These are phyloP conservation scores for Sebastes alutus DNA, from an alignment of 2,797 vertebrate species.

Conservation along the genomic window DNA sequence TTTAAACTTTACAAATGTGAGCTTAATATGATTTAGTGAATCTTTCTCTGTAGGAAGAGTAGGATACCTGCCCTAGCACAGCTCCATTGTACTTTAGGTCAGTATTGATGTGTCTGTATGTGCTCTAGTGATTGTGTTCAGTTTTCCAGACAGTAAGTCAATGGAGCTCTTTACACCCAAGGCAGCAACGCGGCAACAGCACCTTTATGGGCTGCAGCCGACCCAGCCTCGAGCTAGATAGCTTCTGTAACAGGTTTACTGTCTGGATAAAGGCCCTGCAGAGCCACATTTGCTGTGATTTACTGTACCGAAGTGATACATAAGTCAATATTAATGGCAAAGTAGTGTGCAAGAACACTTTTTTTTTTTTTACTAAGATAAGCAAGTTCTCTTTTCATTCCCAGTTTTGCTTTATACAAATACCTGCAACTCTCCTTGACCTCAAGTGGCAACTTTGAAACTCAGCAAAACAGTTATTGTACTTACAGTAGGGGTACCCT, in stretches of 20 bases:
- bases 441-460: not conserved
- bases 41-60: not conserved
- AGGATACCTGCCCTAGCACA: not conserved
- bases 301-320: not conserved
- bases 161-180: not conserved
- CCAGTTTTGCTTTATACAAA: not conserved
- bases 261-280: not conserved
- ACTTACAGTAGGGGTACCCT: not conserved
- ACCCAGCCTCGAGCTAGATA: not conserved
- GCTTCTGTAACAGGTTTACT: not conserved
- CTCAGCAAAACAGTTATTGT: not conserved
- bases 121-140: not conserved
- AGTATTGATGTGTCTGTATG: conserved; percentile 4
- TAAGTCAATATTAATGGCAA: conserved; percentile 16
- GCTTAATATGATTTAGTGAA: not conserved
- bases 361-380: not conserved
- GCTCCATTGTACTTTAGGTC: not conserved
- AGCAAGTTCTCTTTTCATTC: not conserved
- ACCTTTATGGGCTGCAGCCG: not conserved
- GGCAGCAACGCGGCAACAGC: not conserved
- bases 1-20: not conserved
- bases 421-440: not conserved
- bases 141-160: not conserved
- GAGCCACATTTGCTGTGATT: not conserved
- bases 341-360: not conserved